Evolutionary conservation across 2,797 vertebrate genomes (phyloP), one percentile per base, ranked within the genome.

Genomic region (Melopsittacus undulatus): DNA sequence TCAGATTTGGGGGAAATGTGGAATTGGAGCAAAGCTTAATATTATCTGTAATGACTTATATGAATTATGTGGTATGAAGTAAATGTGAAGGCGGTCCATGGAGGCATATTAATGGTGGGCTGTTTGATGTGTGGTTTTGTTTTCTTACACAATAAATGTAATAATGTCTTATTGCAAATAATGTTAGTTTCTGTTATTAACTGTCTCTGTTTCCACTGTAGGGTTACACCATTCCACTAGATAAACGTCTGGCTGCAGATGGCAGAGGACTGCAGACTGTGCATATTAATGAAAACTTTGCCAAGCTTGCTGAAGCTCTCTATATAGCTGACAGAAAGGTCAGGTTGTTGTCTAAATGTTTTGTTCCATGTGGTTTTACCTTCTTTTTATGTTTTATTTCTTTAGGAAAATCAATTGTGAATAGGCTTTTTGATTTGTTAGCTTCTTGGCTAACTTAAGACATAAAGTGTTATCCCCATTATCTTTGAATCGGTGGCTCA

Each of bases 271-370:
- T 99, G 66, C 99, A 99, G 97, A 99, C 99, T 0, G 99, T 99
- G 93, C 99, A 99, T 91, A 99, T 99, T 83, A 99, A 99, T 84
- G 99, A 99, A 96, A 99, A 99, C 96, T 99, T 99, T 90, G 99
- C 99, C 84, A 99, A 99, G 97, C 97, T 99, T 92, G 99, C 99
- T 5, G 99, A 99, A 96, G 99, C 99, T 0, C 98, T 99, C 36
- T 99, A 99, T 95, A 99, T 99, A 54, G 99, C 99, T 62, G 99
- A 99, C 95, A 98, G 99, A 98, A 99, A 99, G 99, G 99, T 99
- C 95, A 76, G 91, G 77, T 83, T 64, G 4, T 92, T 93, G 54
- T 77, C 89, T 29, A 24, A 57, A 70, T 94, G 61, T 32, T 84
- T 20, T 84, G 34, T 93, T 93, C 56, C 66, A 3, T 43, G 51